These are phyloP conservation scores for Pollachius pollachius DNA, from an alignment of 2,113 vertebrate species.

Conservation along the genomic window DNA sequence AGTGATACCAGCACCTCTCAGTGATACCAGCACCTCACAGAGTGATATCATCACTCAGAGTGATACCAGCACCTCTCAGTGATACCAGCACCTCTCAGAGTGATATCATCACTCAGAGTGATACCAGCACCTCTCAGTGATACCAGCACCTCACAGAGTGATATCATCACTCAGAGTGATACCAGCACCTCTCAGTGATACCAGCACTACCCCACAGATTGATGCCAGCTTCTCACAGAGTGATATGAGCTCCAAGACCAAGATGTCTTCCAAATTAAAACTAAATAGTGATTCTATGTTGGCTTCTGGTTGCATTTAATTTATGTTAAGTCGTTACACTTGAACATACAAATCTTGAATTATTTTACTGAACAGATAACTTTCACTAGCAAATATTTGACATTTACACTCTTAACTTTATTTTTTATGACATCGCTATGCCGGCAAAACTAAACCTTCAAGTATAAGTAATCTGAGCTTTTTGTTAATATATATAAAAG, in stretches of 20 bases:
- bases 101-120: too few relatives aligned
- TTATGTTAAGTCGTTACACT: conserved; percentile 12
- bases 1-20: neutral
- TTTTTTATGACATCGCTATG: conserved; percentile 11
- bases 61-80: conserved; percentile 27
- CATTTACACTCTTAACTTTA: neutral
- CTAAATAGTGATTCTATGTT: neutral
- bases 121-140: neutral
- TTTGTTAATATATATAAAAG: conserved; percentile 10
- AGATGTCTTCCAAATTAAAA: neutral
- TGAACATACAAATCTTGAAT: conserved; percentile 24
- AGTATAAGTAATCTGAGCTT: neutral
- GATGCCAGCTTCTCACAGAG: neutral
- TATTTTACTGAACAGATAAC: conserved; percentile 32
- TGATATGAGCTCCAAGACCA: neutral
- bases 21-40: neutral
- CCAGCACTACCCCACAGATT: conserved; percentile 8
- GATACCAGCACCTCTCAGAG: conserved; percentile 7
- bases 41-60: neutral
- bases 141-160: conserved; percentile 21
- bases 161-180: too few relatives aligned
- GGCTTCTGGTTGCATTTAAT: conserved; percentile 12
- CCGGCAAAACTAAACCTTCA: neutral
- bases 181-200: neutral
- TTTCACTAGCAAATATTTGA: conserved; percentile 53